A percentile compares a stretch with the other conserved stretches of the same genome.
phyloP scores from a whole-genome alignment of 2,888 invertebrate species.

The Scaptomyza polygonia region DNA sequence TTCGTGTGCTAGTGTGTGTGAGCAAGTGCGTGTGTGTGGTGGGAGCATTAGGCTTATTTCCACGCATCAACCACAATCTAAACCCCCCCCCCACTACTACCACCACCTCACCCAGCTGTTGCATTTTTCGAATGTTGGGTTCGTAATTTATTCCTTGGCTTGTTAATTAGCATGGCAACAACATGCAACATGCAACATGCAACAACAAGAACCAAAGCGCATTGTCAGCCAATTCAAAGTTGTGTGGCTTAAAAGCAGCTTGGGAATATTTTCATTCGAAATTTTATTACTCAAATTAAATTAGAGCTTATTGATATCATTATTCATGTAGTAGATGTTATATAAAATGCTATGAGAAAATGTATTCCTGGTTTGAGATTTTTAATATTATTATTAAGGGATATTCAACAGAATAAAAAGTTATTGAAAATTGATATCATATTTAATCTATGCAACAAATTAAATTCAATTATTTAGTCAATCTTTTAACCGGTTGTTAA shows the following conservation, averaged over 20 bases:
- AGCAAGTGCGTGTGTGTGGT: neutral
- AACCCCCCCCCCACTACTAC: neutral
- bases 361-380: too few relatives aligned
- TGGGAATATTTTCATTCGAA: constrained; percentile 9
- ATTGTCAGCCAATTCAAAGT: constrained; percentile 16
- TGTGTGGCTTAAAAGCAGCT: constrained; percentile 12
- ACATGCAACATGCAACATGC: constrained; percentile 12
- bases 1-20: neutral
- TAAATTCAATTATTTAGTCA: too few relatives aligned
- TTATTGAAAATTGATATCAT: too few relatives aligned
- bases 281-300: neutral
- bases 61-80: neutral
- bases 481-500: too few relatives aligned
- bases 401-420: too few relatives aligned
- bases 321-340: too few relatives aligned
- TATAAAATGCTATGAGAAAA: too few relatives aligned
- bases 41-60: neutral
- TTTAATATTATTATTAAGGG: too few relatives aligned
- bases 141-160: constrained; percentile 65
- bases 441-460: too few relatives aligned
- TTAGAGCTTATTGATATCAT: neutral
- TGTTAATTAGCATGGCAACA: constrained; percentile 68
- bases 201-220: constrained; percentile 4
- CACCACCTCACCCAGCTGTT: constrained; percentile 13
- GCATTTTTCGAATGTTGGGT: constrained; percentile 59